Percentiles rank a stretch among this genome's conserved stretches.
Conservation (phyloP, 2,797 vertebrate genomes). For the Epinephelus malabaricus region DNA sequence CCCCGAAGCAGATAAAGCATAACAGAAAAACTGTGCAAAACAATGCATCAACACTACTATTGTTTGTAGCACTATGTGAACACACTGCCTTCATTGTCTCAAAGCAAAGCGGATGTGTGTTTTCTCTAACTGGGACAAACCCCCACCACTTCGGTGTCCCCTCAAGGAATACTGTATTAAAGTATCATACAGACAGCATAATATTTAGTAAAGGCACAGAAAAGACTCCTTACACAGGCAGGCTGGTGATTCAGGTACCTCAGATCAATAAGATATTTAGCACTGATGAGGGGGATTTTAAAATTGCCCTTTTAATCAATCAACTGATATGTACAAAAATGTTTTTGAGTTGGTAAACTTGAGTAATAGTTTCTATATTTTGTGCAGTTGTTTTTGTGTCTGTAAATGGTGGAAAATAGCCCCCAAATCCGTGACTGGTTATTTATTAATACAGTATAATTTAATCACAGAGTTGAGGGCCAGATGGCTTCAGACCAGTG, state of each 20-base stretch:
- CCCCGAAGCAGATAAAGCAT: slow-evolving; percentile 73
- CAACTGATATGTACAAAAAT: slow-evolving; percentile 36
- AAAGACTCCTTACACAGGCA: slow-evolving; percentile 43
- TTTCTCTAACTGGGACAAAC: slow-evolving; percentile 53
- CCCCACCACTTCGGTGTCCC: slow-evolving; percentile 46
- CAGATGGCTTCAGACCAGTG: slow-evolving; percentile 41
- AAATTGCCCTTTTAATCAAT: slow-evolving; percentile 30
- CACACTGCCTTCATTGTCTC: slow-evolving; percentile 70
- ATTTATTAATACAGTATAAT: slow-evolving; percentile 51
- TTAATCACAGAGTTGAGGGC: slow-evolving; percentile 51
- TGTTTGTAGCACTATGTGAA: slow-evolving; percentile 70
- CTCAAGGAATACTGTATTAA: slow-evolving; percentile 56
- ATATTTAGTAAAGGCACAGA: slow-evolving; percentile 66
- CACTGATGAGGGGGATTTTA: slow-evolving; percentile 29
- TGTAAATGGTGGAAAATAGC: slow-evolving; percentile 26
- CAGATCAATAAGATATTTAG: slow-evolving; percentile 21
- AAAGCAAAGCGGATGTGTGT: slow-evolving; percentile 75
- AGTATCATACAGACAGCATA: slow-evolving; percentile 59
- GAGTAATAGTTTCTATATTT: slow-evolving; percentile 33
- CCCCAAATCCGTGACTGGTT: slow-evolving; percentile 25
- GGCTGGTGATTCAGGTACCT: slow-evolving; percentile 36
- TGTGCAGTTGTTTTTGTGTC: slow-evolving; percentile 30
- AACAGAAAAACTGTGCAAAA: slow-evolving; percentile 86
- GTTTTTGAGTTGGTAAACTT: slow-evolving; percentile 15
- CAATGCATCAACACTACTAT: slow-evolving; percentile 79